Evolutionary conservation across 2,113 vertebrate genomes (phyloP).

Genomic region (Dipodomys merriami): DNA sequence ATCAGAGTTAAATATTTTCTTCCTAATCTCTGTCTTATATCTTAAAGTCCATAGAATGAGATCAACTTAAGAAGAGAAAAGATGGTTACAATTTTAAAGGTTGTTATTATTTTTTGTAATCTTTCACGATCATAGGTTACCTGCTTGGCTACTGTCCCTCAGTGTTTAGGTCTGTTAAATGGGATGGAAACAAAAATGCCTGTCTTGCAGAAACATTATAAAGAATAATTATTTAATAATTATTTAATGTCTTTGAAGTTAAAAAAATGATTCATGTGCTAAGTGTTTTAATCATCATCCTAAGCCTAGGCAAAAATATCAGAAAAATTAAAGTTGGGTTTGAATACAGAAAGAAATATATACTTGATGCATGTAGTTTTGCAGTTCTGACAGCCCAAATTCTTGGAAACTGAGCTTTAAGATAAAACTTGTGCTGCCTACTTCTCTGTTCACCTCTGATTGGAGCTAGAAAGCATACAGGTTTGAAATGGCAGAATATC

Average conservation of each 20-base stretch:
- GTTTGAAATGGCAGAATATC: neutral
- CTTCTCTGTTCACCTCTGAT: neutral
- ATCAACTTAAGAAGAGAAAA: slow-evolving; percentile 53
- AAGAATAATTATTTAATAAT: slow-evolving; percentile 70
- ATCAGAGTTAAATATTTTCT: slow-evolving; percentile 72
- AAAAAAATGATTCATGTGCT: slow-evolving; percentile 73
- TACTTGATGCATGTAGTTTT: slow-evolving; percentile 22
- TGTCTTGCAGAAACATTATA: slow-evolving; percentile 33
- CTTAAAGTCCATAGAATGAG: slow-evolving; percentile 59
- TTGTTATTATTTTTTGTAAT: slow-evolving; percentile 62
- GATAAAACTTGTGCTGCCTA: neutral
- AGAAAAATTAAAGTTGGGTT: slow-evolving; percentile 60
- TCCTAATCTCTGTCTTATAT: slow-evolving; percentile 56
- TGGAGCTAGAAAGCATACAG: neutral
- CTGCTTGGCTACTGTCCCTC: slow-evolving; percentile 63
- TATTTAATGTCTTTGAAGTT: slow-evolving; percentile 72
- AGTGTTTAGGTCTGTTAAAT: slow-evolving; percentile 77
- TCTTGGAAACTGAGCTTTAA: slow-evolving; percentile 40
- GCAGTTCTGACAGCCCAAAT: slow-evolving; percentile 19
- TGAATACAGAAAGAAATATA: slow-evolving; percentile 36
- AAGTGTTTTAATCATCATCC: slow-evolving; percentile 64
- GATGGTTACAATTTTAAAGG: slow-evolving; percentile 34
- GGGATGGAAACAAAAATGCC: slow-evolving; percentile 72
- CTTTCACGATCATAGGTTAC: slow-evolving; percentile 28
- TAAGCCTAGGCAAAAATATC: slow-evolving; percentile 56